Conservation (phyloP, 2,113 vertebrate species). For the Microtus richardsoni region DNA sequence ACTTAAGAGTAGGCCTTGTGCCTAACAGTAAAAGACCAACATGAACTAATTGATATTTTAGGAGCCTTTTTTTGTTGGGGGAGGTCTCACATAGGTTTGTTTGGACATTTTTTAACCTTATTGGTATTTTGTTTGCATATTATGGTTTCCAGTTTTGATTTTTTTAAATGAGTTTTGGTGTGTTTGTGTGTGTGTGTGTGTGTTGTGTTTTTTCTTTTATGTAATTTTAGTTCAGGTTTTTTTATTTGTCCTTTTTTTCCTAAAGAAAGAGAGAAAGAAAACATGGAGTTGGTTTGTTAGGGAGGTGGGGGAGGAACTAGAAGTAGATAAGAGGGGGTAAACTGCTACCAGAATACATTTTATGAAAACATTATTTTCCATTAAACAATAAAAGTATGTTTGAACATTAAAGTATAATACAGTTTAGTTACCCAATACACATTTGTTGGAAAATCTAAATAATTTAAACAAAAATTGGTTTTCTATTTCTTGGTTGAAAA, state of each 20-base stretch:
- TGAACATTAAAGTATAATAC: constrained; percentile 43
- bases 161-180: neutral
- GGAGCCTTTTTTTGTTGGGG: neutral
- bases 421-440: constrained; percentile 8
- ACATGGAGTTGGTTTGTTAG: no score
- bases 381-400: neutral
- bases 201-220: neutral
- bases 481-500: constrained; percentile 49
- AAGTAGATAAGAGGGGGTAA: neutral
- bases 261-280: neutral
- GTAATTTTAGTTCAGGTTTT: neutral
- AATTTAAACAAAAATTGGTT: constrained; percentile 43
- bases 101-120: neutral
- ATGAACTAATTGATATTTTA: neutral
- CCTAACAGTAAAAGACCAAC: neutral
- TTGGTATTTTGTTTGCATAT: neutral
- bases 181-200: neutral
- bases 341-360: neutral
- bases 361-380: neutral
- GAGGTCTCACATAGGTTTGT: neutral
- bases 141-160: neutral
- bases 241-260: neutral
- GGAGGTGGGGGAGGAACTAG: neutral
- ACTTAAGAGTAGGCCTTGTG: neutral
- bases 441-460: neutral